Evolutionary conservation across 92 coral and sea anemone genomes (phyloP).

Genomic region (Ricordea florida): DNA sequence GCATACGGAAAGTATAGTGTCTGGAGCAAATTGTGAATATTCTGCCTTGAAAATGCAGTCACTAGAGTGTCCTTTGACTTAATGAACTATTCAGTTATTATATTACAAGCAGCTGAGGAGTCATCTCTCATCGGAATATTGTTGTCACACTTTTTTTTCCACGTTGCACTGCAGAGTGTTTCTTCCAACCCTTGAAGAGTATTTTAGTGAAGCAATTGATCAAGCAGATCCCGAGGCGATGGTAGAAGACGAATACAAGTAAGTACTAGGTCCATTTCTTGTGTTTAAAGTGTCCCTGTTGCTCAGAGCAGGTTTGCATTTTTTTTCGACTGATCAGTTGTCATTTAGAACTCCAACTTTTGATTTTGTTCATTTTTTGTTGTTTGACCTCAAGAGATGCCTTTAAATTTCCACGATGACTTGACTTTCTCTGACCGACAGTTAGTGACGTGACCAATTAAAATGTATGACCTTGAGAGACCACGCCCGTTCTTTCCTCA

Average conservation of each 20-base stretch:
- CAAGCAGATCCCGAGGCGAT: conserved; percentile 96
- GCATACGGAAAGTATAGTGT: not conserved
- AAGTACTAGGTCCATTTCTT: too few relatives aligned
- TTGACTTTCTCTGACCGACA: too few relatives aligned
- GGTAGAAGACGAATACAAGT: conserved; percentile 98
- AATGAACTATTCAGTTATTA: too few relatives aligned
- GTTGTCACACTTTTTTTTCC: not conserved
- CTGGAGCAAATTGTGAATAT: not conserved
- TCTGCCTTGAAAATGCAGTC: not conserved
- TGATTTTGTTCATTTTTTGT: too few relatives aligned
- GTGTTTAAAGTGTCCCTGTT: not conserved
- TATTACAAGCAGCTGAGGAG: not conserved
- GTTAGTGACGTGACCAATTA: too few relatives aligned
- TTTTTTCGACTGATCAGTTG: too few relatives aligned
- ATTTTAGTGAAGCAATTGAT: conserved; percentile 92
- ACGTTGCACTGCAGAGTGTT: conserved; percentile 66
- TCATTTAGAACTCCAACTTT: too few relatives aligned
- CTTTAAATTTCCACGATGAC: too few relatives aligned
- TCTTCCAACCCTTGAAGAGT: conserved; percentile 86
- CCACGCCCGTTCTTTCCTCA: too few relatives aligned
- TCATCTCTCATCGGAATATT: not conserved
- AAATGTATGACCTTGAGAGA: too few relatives aligned
- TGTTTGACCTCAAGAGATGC: too few relatives aligned
- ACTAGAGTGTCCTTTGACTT: not conserved
- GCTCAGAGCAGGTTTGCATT: not conserved